These are phyloP conservation scores for Oligia fasciuncula DNA, from an alignment of 2,888 invertebrate genomes.

Conservation along the genomic window DNA sequence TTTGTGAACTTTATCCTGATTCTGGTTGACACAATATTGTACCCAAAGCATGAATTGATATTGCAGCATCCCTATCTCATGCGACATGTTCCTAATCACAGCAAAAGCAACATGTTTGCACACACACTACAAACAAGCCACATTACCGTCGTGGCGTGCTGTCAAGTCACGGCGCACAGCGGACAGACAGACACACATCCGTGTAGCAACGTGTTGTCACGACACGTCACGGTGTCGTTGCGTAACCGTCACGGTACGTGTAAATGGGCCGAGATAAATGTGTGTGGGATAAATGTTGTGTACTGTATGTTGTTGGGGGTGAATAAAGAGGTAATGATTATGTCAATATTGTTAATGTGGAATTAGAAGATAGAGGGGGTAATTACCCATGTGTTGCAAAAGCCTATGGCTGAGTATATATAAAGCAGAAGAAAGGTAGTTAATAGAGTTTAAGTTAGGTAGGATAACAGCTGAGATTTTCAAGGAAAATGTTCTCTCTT, in stretches of 20 bases:
- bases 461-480: not conserved
- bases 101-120: constrained; percentile 5
- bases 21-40: not conserved
- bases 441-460: not conserved
- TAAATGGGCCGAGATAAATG: constrained; percentile 36
- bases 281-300: constrained; percentile 9
- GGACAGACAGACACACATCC: constrained; percentile 58
- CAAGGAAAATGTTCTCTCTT: not conserved
- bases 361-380: not conserved
- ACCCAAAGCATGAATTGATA: not conserved
- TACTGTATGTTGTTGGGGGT: not conserved
- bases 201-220: constrained; percentile 55
- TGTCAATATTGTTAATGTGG: not conserved
- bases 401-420: too few relatives aligned
- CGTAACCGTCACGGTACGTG: constrained; percentile 55
- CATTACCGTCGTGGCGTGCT: constrained; percentile 55
- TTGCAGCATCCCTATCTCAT: not conserved
- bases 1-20: too few relatives aligned
- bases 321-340: not conserved
- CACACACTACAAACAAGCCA: constrained; percentile 22
- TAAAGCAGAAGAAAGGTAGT: not conserved
- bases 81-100: constrained; percentile 5
- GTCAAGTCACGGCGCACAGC: constrained; percentile 53
- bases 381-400: not conserved
- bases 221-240: constrained; percentile 44